These are phyloP conservation scores for Furcifer pardalis DNA, from an alignment of 2,797 vertebrate genomes.

Conservation along the genomic window DNA sequence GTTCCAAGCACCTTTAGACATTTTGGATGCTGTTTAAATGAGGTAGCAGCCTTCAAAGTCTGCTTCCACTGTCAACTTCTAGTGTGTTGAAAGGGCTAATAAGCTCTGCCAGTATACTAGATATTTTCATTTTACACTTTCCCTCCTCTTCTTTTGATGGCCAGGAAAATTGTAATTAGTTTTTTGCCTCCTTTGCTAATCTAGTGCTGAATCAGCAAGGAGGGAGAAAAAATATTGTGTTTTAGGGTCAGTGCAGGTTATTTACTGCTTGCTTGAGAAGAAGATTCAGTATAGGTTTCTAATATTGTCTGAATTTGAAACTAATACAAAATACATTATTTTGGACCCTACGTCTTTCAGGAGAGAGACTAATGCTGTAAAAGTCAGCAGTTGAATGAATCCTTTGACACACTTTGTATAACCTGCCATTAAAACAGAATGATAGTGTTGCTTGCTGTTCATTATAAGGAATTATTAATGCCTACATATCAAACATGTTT, in stretches of 20 bases:
- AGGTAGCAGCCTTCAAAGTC: no score
- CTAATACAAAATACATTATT: neutral
- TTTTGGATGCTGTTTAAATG: no score
- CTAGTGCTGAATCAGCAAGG: no score
- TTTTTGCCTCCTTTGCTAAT: no score
- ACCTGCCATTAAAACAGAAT: neutral
- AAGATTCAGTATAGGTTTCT: neutral
- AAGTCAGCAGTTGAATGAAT: neutral
- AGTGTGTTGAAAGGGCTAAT: no score
- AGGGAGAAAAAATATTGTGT: neutral
- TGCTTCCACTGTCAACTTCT: no score
- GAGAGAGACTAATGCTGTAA: neutral
- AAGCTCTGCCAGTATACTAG: no score
- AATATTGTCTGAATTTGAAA: neutral
- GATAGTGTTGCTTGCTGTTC: neutral
- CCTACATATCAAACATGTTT: neutral
- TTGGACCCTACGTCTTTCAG: neutral
- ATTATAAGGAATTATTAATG: neutral
- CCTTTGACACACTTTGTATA: constrained; percentile 1
- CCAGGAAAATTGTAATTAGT: no score
- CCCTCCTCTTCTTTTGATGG: no score
- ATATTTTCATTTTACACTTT: no score
- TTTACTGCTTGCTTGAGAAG: neutral
- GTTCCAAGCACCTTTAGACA: no score
- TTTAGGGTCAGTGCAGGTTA: neutral